Evolutionary conservation across 2,888 invertebrate species (phyloP), one percentile per base, ranked within the genome.

Genomic region (Eucera pruinosa): DNA sequence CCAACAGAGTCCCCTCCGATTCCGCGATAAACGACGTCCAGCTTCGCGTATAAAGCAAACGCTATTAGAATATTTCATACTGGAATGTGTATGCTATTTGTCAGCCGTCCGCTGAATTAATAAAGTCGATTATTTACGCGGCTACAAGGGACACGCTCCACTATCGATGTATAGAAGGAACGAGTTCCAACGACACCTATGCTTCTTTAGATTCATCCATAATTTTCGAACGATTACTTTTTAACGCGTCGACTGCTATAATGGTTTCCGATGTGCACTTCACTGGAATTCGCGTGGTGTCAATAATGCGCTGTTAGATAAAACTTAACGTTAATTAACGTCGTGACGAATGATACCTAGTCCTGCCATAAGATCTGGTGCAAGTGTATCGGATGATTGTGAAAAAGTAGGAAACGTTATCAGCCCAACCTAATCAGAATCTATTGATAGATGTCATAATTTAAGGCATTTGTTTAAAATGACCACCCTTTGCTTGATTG

Each of bases 51-150:
- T 50, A 48, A 50, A 64, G 36, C 74, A 55, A 33, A 57, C 48
- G 57, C 50, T 36, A 57, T 74, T 65, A 54, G 74, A 75, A 65
- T 74, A 65, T 74, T 74, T 52, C 74, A 75, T 43, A 52, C 41
- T 18, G 52, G 52, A 52, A 43, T 43, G 68, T 25, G 52, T n/a
- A 33, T 9, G 73, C 33, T 72, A 72, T 74, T 74, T 72, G 62
- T 62, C 73, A 62, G 55, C 13, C 39, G 43, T 47, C 48, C 36
- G 55, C 0, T 36, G 74, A 58, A 65, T 74, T 73, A 64, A 74
- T 62, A 62, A 62, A 62, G 50, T 39, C 62, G 62, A 62, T 62
- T 62, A 62, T 62, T 48, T 62, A 62, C 62, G 39, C 36, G 62
- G 18, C 39, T 25, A 48, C 36, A 0, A 20, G 20, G 5, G 18